phyloP scores from a whole-genome alignment of 1,140 invertebrate species.

The Pissodes strobi region DNA sequence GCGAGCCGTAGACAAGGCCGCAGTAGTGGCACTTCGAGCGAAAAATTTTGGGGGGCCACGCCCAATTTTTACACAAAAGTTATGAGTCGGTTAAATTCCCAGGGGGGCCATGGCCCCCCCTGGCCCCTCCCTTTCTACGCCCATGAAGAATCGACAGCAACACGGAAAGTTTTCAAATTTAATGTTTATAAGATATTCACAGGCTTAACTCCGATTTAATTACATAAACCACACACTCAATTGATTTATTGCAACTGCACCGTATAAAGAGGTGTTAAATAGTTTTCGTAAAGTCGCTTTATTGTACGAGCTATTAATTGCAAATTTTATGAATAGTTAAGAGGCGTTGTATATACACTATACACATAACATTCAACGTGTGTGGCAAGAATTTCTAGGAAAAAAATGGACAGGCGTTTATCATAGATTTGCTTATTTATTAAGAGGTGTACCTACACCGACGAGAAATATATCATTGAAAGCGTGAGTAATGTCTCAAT shows the following conservation, averaged over 20 bases:
- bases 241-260: background rate
- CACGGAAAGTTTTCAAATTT: too few relatives aligned
- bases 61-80: too few relatives aligned
- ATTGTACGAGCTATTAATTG: constrained; percentile 3
- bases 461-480: background rate
- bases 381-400: background rate
- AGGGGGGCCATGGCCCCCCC: too few relatives aligned
- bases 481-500: constrained; percentile 1
- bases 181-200: too few relatives aligned
- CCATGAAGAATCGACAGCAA: too few relatives aligned
- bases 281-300: background rate
- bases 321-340: constrained; percentile 6
- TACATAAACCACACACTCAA: too few relatives aligned
- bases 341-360: background rate
- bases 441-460: constrained; percentile 1
- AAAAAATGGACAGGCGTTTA: background rate
- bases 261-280: background rate
- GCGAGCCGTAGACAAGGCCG: too few relatives aligned
- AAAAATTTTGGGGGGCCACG: too few relatives aligned
- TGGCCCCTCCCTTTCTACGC: too few relatives aligned
- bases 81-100: too few relatives aligned
- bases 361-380: background rate
- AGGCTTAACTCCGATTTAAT: too few relatives aligned
- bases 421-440: constrained; percentile 7
- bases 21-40: too few relatives aligned